Conservation (phyloP, 1,140 invertebrate species). For the Polypedilum pembai region DNA sequence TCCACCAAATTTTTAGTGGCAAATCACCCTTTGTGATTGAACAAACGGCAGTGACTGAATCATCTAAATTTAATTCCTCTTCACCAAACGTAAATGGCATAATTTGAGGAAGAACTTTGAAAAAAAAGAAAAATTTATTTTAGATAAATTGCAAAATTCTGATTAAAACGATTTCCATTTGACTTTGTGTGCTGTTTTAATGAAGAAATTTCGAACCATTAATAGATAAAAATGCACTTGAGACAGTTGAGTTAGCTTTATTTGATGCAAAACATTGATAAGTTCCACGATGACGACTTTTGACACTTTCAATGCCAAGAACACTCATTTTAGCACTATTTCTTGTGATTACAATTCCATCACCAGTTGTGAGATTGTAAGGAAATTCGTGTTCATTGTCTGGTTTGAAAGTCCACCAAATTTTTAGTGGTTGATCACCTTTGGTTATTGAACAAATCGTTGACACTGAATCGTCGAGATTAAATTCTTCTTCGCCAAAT, state of each 20-base stretch:
- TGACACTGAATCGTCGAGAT: slow-evolving; percentile 48
- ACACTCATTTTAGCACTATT: slow-evolving; percentile 68
- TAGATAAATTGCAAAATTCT: slow-evolving; percentile 11
- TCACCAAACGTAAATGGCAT: no score
- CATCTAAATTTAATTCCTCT: no score
- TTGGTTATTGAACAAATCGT: slow-evolving; percentile 52
- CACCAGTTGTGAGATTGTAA: slow-evolving; percentile 52
- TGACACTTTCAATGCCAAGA: slow-evolving; percentile 65
- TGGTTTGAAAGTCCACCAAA: slow-evolving; percentile 58
- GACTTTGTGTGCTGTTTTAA: neutral
- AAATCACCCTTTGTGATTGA: no score
- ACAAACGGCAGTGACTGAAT: no score
- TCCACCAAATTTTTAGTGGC: no score
- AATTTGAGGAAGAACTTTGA: no score
- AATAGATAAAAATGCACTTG: slow-evolving; percentile 58
- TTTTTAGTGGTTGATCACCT: slow-evolving; percentile 56
- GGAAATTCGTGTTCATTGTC: slow-evolving; percentile 27
- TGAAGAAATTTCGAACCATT: slow-evolving; percentile 52
- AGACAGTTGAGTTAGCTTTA: slow-evolving; percentile 56
- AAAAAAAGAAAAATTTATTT: slow-evolving; percentile 30
- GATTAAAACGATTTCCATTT: neutral
- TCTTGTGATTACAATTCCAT: slow-evolving; percentile 62
- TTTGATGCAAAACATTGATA: slow-evolving; percentile 73
- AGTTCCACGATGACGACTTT: slow-evolving; percentile 63
- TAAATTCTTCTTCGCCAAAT: slow-evolving; percentile 46